Evolutionary conservation across 1,140 invertebrate genomes (phyloP).

Genomic region (Littorina saxatilis): DNA sequence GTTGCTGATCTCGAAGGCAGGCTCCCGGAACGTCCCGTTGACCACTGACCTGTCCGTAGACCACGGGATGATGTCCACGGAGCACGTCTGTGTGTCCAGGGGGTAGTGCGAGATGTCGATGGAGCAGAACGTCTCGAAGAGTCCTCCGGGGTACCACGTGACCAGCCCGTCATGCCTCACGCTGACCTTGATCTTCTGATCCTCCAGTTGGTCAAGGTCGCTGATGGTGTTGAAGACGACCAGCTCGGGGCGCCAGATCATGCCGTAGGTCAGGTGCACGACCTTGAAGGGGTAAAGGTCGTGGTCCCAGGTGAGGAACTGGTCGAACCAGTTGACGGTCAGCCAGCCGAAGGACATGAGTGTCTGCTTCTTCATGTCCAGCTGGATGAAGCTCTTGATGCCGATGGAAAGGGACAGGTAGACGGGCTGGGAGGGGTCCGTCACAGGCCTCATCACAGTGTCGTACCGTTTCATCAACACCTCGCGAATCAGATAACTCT

Average conservation of each 20-base stretch:
- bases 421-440: background rate
- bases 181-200: background rate
- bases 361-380: background rate
- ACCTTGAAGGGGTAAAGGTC: background rate
- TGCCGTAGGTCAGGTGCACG: background rate
- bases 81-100: conserved; percentile 95
- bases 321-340: conserved; percentile 8
- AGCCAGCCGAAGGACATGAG: conserved; percentile 16
- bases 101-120: conserved; percentile 82
- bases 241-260: conserved; percentile 11
- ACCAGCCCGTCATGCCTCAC: background rate
- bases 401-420: background rate
- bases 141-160: conserved; percentile 9
- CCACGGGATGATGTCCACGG: conserved; percentile 98
- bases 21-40: background rate
- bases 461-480: conserved; percentile 58
- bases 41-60: conserved; percentile 80
- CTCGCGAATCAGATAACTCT: background rate
- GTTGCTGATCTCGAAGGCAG: background rate
- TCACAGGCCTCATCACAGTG: background rate
- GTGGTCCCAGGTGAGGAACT: conserved; percentile 14
- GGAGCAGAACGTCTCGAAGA: conserved; percentile 83
- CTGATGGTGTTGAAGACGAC: conserved; percentile 6
- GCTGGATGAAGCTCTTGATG: background rate
- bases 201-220: background rate